Base-by-base conservation (phyloP, 2,888 invertebrate species). In the Eristalinus sepulchralis region DNA sequence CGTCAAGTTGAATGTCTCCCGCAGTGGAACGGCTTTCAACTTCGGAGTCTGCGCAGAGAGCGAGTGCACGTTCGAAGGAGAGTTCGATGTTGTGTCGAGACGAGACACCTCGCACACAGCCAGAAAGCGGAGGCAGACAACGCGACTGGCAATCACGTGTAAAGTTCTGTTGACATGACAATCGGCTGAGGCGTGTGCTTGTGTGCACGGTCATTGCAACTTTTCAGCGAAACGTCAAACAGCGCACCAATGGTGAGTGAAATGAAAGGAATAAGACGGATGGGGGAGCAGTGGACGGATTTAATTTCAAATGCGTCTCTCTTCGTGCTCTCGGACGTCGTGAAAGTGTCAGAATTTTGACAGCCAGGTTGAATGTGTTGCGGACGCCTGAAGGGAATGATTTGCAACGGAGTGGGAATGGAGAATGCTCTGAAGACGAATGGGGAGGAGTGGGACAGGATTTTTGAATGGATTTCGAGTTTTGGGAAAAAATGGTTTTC, bases 131-230 rank as follows among this genome's bases (percentile, higher is more conserved):
- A 47, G 39, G n/a, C n/a, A 47, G 47, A 17, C 47, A 17, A 47
- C 47, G 47, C 17, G 17, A 17, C 17, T 47, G 47, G 8, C n/a
- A 47, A 47, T 47, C 47, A 47, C 47, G 47, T 47, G 47, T 47
- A 47, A 8, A 17, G n/a, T n/a, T 17, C 47, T 47, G 47, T 47
- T 47, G 47, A 47, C 47, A 47, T 17, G 47, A 17, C 47, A 47
- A 47, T 47, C 47, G 17, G 8, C 47, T 47, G 47, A 47, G 17
- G 47, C n/a, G n/a, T n/a, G 47, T 8, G 47, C 47, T 47, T 47
- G 47, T 47, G 47, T 47, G 47, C 47, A 67, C 71, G 82, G 67
- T 62, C 62, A 72, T 31, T 71, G 53, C 64, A 66, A 53, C 31
- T 57, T 36, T 63, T 72, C 39, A 36, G 47, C 53, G 39, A 24